Evolutionary conservation across 2,113 vertebrate species (phyloP).

Genomic region (Xyliphius kryptos): DNA sequence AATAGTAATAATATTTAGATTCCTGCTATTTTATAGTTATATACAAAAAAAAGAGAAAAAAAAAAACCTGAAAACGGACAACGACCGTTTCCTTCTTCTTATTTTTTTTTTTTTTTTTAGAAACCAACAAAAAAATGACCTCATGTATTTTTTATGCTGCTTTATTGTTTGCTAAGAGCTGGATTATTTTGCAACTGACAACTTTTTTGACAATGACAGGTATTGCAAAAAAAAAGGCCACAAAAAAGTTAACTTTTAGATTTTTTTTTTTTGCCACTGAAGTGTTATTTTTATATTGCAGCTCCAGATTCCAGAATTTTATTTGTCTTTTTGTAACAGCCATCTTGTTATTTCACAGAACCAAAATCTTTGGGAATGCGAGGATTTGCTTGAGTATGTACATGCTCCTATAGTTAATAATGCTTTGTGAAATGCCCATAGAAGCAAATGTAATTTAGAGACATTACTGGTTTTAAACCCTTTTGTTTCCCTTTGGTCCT

Average conservation of each 20-base stretch:
- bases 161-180: slow-evolving; percentile 79
- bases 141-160: slow-evolving; percentile 81
- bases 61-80: slow-evolving; percentile 60
- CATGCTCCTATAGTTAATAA: slow-evolving; percentile 2
- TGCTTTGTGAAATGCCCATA: slow-evolving; percentile 24
- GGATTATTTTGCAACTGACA: slow-evolving; percentile 79
- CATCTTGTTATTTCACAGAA: slow-evolving; percentile 50
- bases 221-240: slow-evolving; percentile 72
- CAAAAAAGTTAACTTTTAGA: slow-evolving; percentile 57
- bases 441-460: slow-evolving; percentile 47
- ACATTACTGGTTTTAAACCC: slow-evolving; percentile 18
- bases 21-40: slow-evolving; percentile 78
- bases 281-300: slow-evolving; percentile 72
- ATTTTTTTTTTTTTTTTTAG: too few relatives aligned
- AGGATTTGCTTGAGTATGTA: slow-evolving; percentile 48
- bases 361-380: slow-evolving; percentile 66
- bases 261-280: slow-evolving; percentile 55
- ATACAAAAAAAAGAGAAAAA: slow-evolving; percentile 58
- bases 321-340: slow-evolving; percentile 67
- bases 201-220: slow-evolving; percentile 76
- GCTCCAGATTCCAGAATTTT: slow-evolving; percentile 54
- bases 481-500: slow-evolving; percentile 39
- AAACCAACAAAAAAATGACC: slow-evolving; percentile 70
- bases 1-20: slow-evolving; percentile 78
- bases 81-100: slow-evolving; percentile 69